Evolutionary conservation across 2,888 invertebrate genomes (phyloP), one percentile per base, ranked within the genome.

Genomic region (Venusia cambrica): DNA sequence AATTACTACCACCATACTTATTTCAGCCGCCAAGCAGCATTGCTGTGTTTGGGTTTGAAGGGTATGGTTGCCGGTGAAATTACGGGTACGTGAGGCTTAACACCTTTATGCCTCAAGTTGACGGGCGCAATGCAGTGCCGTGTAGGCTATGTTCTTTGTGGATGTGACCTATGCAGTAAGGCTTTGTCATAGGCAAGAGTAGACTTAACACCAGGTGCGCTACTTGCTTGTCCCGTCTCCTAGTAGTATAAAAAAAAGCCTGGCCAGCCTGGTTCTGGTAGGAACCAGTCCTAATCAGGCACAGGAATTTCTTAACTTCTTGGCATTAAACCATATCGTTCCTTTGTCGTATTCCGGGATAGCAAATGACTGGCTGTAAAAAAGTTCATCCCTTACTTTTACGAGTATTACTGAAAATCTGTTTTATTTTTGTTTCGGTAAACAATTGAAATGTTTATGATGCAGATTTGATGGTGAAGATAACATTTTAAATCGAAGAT

Each of bases 311-410:
- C 34, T 38, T 47, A 47, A 47, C 42, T 43, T 46, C 44, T 38
- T 19, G 26, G 37, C 42, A 33, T 51, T 46, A 53, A 49, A 45
- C 38, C 27, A 26, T 31, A 32, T 41, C 45, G 40, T 47, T 43
- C 40, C 38, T 41, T 38, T 35, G 21, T 44, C 51, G 36, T 54
- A 47, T 41, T 37, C 39, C 43, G 34, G 33, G 39, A 40, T 42
- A 44, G 46, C 29, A 42, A 53, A 51, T 41, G 48, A 49, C 39
- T 46, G 40, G 47, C 32, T 34, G 42, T 49, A 50, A 52, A 54
- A n/a, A 54, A 51, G 43, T 38, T 31, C 39, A 41, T 51, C 46
- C 46, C 45, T 37, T 36, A 45, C 34, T 39, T 51, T 48, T 54
- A 22, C 38, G 22, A 38, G 33, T 45, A 37, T 40, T 34, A 33